Base-by-base conservation (phyloP, 1,140 invertebrate species). In the Oscheius sp. region DNA sequence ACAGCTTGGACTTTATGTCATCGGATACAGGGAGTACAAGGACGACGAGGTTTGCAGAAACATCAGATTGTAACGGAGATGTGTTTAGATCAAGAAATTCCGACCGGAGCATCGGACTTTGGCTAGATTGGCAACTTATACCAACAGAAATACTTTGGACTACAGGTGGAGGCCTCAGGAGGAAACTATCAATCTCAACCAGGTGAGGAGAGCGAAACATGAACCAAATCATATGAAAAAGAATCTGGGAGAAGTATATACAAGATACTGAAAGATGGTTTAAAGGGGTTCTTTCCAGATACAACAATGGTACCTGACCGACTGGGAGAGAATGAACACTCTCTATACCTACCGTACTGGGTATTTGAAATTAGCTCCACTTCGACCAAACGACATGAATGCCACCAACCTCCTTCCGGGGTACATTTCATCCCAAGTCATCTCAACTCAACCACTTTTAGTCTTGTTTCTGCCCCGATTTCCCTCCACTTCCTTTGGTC, bases 401-500 rank as follows among this genome's bases (percentile, higher is more conserved):
- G 49, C 49, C 28, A 70, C 77, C 26, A 29, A 75, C 13, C 38
- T 83, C 4, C 68, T 82, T 2, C 72, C 80, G 49, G 80, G 80
- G 80, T 80, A 52, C 52, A 42, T 59, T 55, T 23, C 13, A 10
- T 42, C 36, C 32, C 46, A 28, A n/a, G 20, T 62, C 13, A 38
- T 68, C n/a, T 26, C 20, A 61, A 18, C 2, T 73, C 45, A 36
- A 38, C 35, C 15, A n/a, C 55, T 64, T 81, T 52, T 62, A 82
- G 80, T 31, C 77, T 83, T 28, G 81, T 84, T 1, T 79, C 82
- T 20, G 75, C 82, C 23, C 82, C 82, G 18, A 84, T 83, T 38
- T 84, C 82, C 31, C 74, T 83, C 42, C 82, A 83, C 59, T 83
- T 79, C 78, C 69, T 83, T 10, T 83, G 82, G 82, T 84, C 82